Evolutionary conservation across 2,113 vertebrate species (phyloP), one percentile per base, ranked within the genome.

Genomic region (Donacobius atricapilla): DNA sequence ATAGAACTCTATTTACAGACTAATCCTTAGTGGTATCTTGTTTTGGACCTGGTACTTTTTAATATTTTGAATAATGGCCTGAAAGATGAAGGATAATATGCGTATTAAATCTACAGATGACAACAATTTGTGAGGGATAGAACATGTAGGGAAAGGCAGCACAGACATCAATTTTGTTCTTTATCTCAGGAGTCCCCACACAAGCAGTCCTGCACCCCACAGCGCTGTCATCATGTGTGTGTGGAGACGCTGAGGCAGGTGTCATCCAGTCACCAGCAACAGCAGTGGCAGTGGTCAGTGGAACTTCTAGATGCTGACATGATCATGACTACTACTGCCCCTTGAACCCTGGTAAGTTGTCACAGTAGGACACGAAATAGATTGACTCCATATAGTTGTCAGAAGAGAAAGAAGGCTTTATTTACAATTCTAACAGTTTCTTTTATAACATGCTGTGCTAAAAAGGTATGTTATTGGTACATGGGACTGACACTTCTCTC

Each of bases 181-280:
- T 6, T 42, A 21, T 47, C 31, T 90, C 57, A 71, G 40, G 13
- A 73, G 27, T 84, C 20, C 66, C 15, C 0, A 0, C 12, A n/a
- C 5, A 39, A 83, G 15, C 44, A 72, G 45, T 17, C 10, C n/a
- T 2, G 1, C 27, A 35, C 48, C 20, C 21, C 8, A 3, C 16
- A 37, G 25, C 11, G 45, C 8, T 39, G 13, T 16, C 57, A 20
- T n/a, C n/a, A 5, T 5, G 30, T 0, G 1, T 33, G 21, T 35
- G 24, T 40, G 14, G 15, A 77, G 31, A 86, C 3, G 7, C 24
- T 23, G 63, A 58, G 13, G n/a, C 22, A 80, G 44, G 30, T 60
- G 87, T 71, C 37, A 53, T 17, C 6, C 8, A 3, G 51, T 15
- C 31, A 17, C 25, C 28, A 73, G 24, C 45, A 81, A 50, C 27